Base-by-base conservation (phyloP, 1,140 invertebrate genomes). In the Euura lappo region DNA sequence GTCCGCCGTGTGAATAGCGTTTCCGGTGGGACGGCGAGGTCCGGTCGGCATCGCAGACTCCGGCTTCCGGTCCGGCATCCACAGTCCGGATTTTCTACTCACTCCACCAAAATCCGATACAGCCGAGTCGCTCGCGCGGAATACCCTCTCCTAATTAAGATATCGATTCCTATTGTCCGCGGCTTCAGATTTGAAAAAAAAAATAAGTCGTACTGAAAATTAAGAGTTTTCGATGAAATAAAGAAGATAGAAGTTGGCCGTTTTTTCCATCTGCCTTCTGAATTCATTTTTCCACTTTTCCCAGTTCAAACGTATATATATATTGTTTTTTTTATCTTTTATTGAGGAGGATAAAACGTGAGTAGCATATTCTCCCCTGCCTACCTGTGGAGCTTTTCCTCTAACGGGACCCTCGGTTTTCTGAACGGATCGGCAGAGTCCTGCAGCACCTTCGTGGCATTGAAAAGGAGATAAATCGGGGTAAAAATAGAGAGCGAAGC, bases 151-250 rank as follows among this genome's bases (percentile, higher is more conserved):
- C 85, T 87, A 87, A 87, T 87, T 87, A 87, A 86, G 85, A 86
- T 87, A 87, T 87, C 81, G 86, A 87, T 86, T 87, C 82, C 86
- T 84, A 86, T 86, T 86, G 83, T 86, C 78, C 80, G 68, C 47
- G 7, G 47, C 47, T 28, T 28, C 28, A 28, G 28, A 28, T 28
- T 28, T 28, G 28, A 28, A 28, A 28, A 28, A 28, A 28, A 28
- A 28, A 28, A 28, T 28, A 28, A 28, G 28, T 28, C 28, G 28
- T 28, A 28, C 28, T 28, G 28, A 28, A 28, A 28, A 28, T 28
- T 28, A 28, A 28, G 28, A 28, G 28, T 28, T 28, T 28, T 28
- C 1, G 28, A 28, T 28, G 1, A 28, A 28, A 28, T 28, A 28
- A 28, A 28, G 28, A 28, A 28, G 28, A 28, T 28, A 28, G 28